phyloP scores from a whole-genome alignment of 2,113 vertebrate genomes.

The Parus major region DNA sequence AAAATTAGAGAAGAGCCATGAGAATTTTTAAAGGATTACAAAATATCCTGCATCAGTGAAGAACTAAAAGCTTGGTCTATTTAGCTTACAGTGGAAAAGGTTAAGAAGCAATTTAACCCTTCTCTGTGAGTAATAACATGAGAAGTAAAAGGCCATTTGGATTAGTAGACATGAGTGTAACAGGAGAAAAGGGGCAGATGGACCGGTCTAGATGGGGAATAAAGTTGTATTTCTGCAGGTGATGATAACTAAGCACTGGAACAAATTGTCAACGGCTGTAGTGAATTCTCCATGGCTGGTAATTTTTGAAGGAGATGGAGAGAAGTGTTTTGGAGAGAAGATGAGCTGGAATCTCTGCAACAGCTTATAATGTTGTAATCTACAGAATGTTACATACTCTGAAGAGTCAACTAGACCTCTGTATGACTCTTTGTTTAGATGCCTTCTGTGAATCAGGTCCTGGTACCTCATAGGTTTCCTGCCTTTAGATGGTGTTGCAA shows the following conservation, averaged over 20 bases:
- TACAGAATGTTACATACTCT: not conserved
- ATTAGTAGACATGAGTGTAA: not conserved
- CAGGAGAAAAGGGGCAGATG: not conserved
- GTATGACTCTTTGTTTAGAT: not conserved
- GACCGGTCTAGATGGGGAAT: not conserved
- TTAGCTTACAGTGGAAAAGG: not conserved
- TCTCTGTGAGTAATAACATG: not conserved
- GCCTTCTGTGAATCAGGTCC: not conserved
- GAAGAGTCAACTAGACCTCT: not conserved
- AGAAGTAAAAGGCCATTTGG: not conserved
- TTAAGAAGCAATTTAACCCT: not conserved
- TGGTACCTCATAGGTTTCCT: not conserved
- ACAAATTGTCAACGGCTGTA: not conserved
- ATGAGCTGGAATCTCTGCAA: not conserved
- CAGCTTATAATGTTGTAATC: not conserved
- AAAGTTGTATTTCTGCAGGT: not conserved
- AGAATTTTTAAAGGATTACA: constrained; percentile 3
- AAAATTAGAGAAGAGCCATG: not conserved
- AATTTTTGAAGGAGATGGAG: not conserved
- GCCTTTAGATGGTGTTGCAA: not conserved
- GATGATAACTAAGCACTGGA: not conserved
- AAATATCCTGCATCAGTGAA: not conserved
- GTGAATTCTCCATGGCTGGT: not conserved
- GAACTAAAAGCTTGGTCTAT: not conserved
- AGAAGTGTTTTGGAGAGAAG: not conserved